Evolutionary conservation across 2,797 vertebrate genomes (phyloP).

Genomic region (Sebastes aleutianus): DNA sequence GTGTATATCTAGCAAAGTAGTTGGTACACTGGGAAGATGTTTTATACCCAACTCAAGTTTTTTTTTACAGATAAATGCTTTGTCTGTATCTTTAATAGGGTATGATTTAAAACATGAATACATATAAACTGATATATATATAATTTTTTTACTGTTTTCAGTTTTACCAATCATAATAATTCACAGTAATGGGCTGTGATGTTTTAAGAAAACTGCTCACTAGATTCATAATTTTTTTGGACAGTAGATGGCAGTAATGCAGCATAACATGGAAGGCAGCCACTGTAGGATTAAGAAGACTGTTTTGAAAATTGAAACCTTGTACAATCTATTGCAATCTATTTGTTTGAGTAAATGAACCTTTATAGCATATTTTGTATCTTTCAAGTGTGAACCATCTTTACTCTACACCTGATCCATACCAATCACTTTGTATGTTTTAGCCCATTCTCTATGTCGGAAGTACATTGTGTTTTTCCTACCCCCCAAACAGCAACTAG

Average conservation of each 20-base stretch:
- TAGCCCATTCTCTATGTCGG: background rate
- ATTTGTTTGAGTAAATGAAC: background rate
- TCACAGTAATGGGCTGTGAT: fast-evolving
- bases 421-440: background rate
- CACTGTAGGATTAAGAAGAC: background rate
- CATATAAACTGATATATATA: background rate
- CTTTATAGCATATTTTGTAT: background rate
- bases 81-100: background rate
- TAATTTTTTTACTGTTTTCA: background rate
- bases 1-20: background rate
- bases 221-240: background rate
- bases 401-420: background rate
- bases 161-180: too few species aligned
- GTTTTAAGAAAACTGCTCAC: background rate
- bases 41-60: too few species aligned
- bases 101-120: background rate
- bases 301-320: background rate
- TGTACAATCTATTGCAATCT: background rate
- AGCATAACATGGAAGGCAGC: background rate
- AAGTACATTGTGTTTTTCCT: background rate
- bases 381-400: background rate
- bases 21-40: background rate
- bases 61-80: background rate
- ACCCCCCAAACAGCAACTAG: too few species aligned
- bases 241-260: slow-evolving; percentile 47